These are phyloP conservation scores for Stichodactyla helianthus DNA, from an alignment of 64 coral and sea anemone genomes.

Conservation along the genomic window DNA sequence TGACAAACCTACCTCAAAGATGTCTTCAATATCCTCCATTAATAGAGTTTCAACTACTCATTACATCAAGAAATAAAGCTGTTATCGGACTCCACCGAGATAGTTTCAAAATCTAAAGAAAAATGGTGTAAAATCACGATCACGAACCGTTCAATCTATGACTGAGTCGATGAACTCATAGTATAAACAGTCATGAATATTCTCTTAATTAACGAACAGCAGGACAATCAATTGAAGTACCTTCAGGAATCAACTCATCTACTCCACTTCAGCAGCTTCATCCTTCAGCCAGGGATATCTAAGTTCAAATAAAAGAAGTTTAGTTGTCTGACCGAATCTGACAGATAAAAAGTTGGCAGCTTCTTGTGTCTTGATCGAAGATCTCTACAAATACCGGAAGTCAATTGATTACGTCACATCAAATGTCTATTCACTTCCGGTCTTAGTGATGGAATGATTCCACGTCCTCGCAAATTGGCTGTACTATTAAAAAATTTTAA, in stretches of 20 bases:
- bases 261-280: not conserved
- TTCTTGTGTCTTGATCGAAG: not conserved
- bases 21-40: constrained; percentile 56
- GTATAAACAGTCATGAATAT: not conserved
- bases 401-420: not conserved
- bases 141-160: not conserved
- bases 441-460: not conserved
- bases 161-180: not conserved
- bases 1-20: constrained; percentile 47
- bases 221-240: not conserved
- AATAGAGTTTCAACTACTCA: not conserved
- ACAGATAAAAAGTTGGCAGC: not conserved
- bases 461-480: not conserved
- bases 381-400: not conserved
- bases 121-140: not conserved
- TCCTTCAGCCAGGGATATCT: not conserved
- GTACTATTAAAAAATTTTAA: too few relatives aligned
- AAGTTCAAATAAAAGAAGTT: not conserved
- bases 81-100: not conserved
- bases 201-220: not conserved
- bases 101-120: not conserved
- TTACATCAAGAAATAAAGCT: not conserved
- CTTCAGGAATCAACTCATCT: not conserved
- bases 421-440: not conserved
- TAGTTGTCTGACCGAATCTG: not conserved